phyloP scores from a whole-genome alignment of 2,797 vertebrate genomes.

The Thamnophis elegans region DNA sequence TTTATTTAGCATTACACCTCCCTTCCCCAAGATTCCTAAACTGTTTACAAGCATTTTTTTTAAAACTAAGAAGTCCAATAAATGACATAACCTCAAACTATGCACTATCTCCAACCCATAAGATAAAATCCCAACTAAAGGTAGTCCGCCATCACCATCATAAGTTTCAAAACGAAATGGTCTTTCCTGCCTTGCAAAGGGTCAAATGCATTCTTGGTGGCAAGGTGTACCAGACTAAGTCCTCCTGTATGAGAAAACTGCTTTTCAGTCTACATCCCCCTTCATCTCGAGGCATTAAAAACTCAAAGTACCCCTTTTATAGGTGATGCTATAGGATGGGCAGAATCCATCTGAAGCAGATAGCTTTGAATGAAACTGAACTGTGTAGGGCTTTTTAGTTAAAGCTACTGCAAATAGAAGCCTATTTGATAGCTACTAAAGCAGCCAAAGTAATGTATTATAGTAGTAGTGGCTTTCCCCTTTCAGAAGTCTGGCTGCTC shows the following conservation, averaged over 20 bases:
- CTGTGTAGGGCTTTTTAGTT: not conserved
- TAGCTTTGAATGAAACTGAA: not conserved
- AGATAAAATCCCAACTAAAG: not conserved
- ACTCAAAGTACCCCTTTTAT: not conserved
- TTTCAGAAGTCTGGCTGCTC: not conserved
- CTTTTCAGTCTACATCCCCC: not conserved
- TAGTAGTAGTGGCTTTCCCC: not conserved
- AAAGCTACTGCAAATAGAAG: not conserved
- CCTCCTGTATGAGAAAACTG: not conserved
- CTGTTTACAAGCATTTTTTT: not conserved
- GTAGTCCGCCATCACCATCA: not conserved
- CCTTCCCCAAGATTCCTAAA: not conserved
- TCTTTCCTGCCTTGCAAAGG: not conserved
- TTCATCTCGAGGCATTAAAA: not conserved
- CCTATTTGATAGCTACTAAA: not conserved
- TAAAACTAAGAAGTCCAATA: not conserved
- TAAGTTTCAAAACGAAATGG: not conserved
- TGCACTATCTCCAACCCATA: not conserved
- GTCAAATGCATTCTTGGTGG: not conserved
- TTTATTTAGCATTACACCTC: not conserved
- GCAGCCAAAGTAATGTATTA: not conserved
- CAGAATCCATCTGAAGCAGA: not conserved
- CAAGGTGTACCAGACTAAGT: not conserved
- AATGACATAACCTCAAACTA: not conserved
- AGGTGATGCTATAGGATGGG: not conserved